Conservation (phyloP, 2,113 vertebrate genomes). For the Lynx canadensis region DNA sequence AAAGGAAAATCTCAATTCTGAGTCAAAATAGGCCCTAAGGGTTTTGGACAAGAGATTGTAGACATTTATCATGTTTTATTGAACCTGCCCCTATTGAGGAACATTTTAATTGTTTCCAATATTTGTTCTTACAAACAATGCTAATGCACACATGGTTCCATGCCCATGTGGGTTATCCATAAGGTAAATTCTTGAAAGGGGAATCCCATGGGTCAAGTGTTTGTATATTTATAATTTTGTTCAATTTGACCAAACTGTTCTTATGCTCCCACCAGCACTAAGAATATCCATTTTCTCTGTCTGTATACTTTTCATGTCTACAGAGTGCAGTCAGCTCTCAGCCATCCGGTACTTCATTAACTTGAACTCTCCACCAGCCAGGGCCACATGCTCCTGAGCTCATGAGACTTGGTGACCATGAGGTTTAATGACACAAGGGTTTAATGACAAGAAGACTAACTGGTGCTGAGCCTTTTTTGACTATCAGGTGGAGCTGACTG, state of each 20-base stretch:
- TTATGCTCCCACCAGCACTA: neutral
- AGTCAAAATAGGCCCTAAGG: neutral
- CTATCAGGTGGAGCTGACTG: neutral
- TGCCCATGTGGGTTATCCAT: rapidly evolving
- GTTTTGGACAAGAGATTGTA: neutral
- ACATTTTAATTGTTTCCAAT: neutral
- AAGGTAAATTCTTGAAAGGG: neutral
- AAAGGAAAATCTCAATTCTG: neutral
- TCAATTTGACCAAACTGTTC: neutral
- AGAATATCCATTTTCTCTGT: neutral
- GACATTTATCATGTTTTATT: neutral
- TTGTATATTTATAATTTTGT: neutral
- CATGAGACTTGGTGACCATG: neutral
- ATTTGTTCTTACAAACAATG: neutral
- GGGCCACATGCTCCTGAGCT: neutral
- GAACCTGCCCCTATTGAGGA: neutral
- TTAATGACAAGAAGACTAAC: neutral
- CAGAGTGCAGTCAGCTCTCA: neutral
- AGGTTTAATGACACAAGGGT: neutral
- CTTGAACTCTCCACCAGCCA: neutral
- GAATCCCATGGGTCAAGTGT: neutral
- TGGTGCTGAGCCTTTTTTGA: neutral
- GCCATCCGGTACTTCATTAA: neutral
- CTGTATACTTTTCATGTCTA: neutral
- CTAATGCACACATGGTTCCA: neutral